phyloP scores from a whole-genome alignment of 2,888 invertebrate genomes.

The Patella caerulea region DNA sequence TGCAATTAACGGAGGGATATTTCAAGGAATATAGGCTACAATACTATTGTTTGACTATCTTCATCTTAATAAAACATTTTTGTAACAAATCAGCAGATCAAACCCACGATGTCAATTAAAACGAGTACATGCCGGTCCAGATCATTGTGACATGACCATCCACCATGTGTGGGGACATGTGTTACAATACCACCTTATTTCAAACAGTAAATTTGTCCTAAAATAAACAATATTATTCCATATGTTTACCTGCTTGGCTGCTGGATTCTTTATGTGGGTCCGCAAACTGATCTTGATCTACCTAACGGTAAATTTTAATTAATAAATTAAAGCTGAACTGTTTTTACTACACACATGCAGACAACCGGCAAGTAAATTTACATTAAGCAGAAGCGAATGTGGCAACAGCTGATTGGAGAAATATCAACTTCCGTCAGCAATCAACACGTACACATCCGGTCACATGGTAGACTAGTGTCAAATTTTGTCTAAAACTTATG shows the following conservation, averaged over 20 bases:
- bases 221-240: background rate
- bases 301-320: background rate
- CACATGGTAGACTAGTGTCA: background rate
- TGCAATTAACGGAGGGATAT: too few relatives aligned
- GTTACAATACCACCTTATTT: too few relatives aligned
- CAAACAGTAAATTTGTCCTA: too few relatives aligned
- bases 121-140: too few relatives aligned
- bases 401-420: slow-evolving; percentile 50
- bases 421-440: slow-evolving; percentile 35
- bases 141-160: too few relatives aligned
- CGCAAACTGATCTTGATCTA: background rate
- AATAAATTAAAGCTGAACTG: background rate
- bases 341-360: slow-evolving; percentile 25
- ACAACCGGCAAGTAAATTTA: slow-evolving; percentile 25
- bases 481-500: too few relatives aligned
- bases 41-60: too few relatives aligned
- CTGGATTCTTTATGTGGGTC: background rate
- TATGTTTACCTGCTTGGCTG: background rate
- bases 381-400: slow-evolving; percentile 45
- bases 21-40: too few relatives aligned
- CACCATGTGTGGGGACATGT: too few relatives aligned
- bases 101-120: background rate
- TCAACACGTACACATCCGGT: slow-evolving; percentile 46
- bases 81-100: slow-evolving; percentile 4
- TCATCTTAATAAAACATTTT: too few relatives aligned